phyloP scores from a whole-genome alignment of 1,140 invertebrate genomes.

The Eurosta solidaginis region DNA sequence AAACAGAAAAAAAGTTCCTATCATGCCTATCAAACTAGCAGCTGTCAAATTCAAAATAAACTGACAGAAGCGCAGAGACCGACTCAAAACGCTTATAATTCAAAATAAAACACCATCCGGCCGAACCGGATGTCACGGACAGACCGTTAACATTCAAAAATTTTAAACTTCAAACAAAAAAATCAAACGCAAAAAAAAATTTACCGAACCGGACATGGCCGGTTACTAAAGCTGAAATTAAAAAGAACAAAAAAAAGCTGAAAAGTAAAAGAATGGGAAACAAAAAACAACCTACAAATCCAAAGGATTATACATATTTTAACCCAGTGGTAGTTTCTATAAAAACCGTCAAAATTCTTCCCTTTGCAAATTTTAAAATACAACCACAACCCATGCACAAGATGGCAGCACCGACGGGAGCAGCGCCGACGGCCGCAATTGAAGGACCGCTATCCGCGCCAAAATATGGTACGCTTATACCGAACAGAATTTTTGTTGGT shows the following conservation, averaged over 20 bases:
- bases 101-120: too few relatives aligned
- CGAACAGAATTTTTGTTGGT: slow-evolving; percentile 84
- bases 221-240: too few relatives aligned
- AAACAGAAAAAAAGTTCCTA: too few relatives aligned
- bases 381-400: slow-evolving; percentile 51
- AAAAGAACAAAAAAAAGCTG: not conserved
- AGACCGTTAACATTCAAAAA: too few relatives aligned
- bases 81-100: too few relatives aligned
- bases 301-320: not conserved
- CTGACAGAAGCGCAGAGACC: too few relatives aligned
- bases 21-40: too few relatives aligned
- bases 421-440: slow-evolving; percentile 46
- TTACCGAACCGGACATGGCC: too few relatives aligned
- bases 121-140: too few relatives aligned
- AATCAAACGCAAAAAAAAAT: too few relatives aligned
- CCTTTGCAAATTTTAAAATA: slow-evolving; percentile 56
- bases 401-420: slow-evolving; percentile 48
- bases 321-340: not conserved
- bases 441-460: slow-evolving; percentile 67
- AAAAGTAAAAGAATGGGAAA: not conserved
- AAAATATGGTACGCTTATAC: slow-evolving; percentile 80
- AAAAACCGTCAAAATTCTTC: slow-evolving; percentile 52
- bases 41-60: too few relatives aligned
- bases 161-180: too few relatives aligned
- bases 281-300: not conserved